Conservation (phyloP, 2,113 vertebrate genomes). For the Eudorcas thomsonii region DNA sequence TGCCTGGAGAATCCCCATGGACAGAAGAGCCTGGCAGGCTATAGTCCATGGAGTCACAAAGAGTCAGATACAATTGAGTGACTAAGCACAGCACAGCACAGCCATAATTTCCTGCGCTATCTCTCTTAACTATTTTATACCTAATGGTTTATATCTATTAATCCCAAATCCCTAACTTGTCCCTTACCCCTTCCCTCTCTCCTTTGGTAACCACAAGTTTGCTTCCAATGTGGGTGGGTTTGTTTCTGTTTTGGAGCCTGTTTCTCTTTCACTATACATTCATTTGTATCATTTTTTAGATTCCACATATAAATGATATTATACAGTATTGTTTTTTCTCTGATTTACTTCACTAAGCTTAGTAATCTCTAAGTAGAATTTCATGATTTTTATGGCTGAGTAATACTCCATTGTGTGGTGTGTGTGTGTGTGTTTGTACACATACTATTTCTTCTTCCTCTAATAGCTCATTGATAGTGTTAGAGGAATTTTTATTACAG, state of each 20-base stretch:
- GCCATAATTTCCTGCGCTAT: neutral
- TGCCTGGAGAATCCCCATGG: neutral
- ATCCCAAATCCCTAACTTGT: neutral
- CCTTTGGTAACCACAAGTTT: neutral
- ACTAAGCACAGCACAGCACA: neutral
- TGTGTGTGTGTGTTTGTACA: neutral
- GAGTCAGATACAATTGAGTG: neutral
- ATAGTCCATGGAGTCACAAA: neutral
- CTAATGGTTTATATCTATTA: neutral
- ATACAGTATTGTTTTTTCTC: neutral
- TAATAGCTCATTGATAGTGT: neutral
- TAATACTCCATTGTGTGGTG: neutral
- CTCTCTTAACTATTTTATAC: neutral
- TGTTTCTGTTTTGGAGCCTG: neutral
- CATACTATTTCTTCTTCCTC: neutral
- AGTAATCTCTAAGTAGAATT: neutral
- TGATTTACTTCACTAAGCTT: neutral
- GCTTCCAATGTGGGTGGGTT: neutral
- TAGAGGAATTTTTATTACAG: neutral
- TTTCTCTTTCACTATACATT: neutral
- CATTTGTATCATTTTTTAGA: neutral
- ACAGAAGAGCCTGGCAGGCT: neutral
- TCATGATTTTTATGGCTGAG: neutral
- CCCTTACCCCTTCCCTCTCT: neutral
- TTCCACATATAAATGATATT: neutral